A percentile compares a stretch with the other conserved stretches of the same genome.
Evolutionary conservation across 1,140 invertebrate genomes (phyloP).

Genomic region (Microplitis mediator): DNA sequence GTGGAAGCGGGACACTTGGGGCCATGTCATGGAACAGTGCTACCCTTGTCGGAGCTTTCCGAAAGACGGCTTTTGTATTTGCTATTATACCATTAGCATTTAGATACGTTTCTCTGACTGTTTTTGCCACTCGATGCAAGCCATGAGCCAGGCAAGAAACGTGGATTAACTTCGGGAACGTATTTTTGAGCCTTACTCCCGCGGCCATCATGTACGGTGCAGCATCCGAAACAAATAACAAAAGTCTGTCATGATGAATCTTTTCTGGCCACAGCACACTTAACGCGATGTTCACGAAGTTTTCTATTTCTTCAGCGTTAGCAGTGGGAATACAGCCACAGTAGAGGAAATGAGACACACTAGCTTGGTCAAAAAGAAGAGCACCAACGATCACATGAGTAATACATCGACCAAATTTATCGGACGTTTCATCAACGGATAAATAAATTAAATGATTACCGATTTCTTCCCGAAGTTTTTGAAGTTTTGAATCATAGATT

Average conservation of each 20-base stretch:
- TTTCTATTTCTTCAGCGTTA: neutral
- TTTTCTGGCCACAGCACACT: conserved; percentile 13
- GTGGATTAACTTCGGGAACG: no score
- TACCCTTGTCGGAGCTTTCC: no score
- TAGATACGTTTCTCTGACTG: no score
- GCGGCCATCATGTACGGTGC: no score
- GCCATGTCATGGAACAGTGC: no score
- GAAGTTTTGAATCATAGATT: neutral
- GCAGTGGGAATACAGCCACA: neutral
- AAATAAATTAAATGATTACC: conserved; percentile 17
- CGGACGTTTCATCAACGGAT: conserved; percentile 28
- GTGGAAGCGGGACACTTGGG: conserved; percentile 49
- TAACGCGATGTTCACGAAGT: neutral
- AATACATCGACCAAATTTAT: conserved; percentile 13
- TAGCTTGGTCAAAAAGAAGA: neutral
- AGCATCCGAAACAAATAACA: conserved; percentile 38
- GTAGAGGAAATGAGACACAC: no score
- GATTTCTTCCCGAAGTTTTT: neutral
- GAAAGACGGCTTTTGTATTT: no score
- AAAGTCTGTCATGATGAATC: conserved; percentile 28
- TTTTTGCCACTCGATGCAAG: no score
- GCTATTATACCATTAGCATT: no score
- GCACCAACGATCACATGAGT: conserved; percentile 24
- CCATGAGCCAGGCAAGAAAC: no score
- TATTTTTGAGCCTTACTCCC: no score